phyloP scores from a whole-genome alignment of 2,113 vertebrate species.

The Syngnathus floridae region DNA sequence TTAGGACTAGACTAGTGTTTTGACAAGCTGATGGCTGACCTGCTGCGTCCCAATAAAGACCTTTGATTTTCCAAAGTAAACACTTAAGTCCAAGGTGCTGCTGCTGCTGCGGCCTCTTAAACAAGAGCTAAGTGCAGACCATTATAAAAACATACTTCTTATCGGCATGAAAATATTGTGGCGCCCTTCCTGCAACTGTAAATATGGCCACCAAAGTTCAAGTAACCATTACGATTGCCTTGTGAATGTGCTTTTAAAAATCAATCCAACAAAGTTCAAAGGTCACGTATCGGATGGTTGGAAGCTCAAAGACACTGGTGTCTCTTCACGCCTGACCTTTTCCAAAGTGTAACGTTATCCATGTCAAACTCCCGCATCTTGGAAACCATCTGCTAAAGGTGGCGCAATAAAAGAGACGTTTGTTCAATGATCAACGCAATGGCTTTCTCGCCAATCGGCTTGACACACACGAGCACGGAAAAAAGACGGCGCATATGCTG shows the following conservation, averaged over 20 bases:
- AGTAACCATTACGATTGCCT: slow-evolving; percentile 58
- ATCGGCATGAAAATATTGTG: slow-evolving; percentile 57
- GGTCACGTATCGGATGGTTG: slow-evolving; percentile 1
- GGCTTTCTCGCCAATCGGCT: slow-evolving; percentile 33
- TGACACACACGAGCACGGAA: slow-evolving; percentile 20
- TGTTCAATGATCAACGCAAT: slow-evolving; percentile 31
- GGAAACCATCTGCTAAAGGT: slow-evolving; percentile 70
- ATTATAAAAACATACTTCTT: slow-evolving; percentile 48
- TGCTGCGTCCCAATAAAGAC: slow-evolving; percentile 26
- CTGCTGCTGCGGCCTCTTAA: slow-evolving; percentile 21
- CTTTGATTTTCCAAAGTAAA: slow-evolving; percentile 50
- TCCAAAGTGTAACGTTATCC: slow-evolving; percentile 70
- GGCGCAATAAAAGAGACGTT: slow-evolving; percentile 28
- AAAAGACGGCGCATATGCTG: slow-evolving; percentile 22
- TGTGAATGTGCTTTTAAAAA: slow-evolving; percentile 21
- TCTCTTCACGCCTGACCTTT: slow-evolving; percentile 67
- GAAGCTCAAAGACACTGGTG: slow-evolving; percentile 19
- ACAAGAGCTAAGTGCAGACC: slow-evolving; percentile 16
- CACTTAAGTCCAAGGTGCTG: slow-evolving; percentile 38
- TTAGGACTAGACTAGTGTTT: slow-evolving; percentile 32
- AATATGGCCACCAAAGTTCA: slow-evolving; percentile 48
- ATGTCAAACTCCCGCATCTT: slow-evolving; percentile 64
- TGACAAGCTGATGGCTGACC: slow-evolving; percentile 53
- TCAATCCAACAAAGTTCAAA: slow-evolving; percentile 4
- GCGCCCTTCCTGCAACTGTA: slow-evolving; percentile 30